Evolutionary conservation across 2,113 vertebrate species (phyloP), one percentile per base, ranked within the genome.

Genomic region (Misgurnus mizolepis): DNA sequence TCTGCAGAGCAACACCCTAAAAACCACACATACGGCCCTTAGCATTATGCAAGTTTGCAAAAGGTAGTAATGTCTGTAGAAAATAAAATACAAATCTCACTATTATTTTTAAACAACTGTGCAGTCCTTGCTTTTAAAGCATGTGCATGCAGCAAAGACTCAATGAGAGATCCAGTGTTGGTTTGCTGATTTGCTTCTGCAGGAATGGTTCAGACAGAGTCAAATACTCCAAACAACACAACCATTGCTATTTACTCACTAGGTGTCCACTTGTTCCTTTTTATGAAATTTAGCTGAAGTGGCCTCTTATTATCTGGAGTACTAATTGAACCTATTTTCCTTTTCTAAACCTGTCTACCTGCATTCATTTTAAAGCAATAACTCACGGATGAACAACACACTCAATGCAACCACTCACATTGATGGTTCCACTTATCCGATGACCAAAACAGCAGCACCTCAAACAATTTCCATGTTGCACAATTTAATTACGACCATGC

Each of bases 301-400:
- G 89, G 88, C 87, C 91, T 90, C 90, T 92, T 87, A 87, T 90
- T 86, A 89, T 91, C 69, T 92, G 82, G 86, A 94, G 92, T 65
- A 82, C 90, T 91, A 84, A 89, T 93, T 93, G 92, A 93, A 90
- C 92, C 85, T 85, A 84, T 90, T 90, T 89, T 89, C 88, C 90
- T 87, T 90, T 90, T 87, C 84, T 79, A 91, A 90, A 90, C 87
- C 87, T 80, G 90, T 85, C 88, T 90, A 87, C 71, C 86, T 85
- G 56, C 85, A 87, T 91, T 85, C 87, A 91, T 92, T 91, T 91
- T 88, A 92, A 91, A 90, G 91, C 91, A 92, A 92, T 91, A 91
- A 90, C 90, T 88, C 88, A 73, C 85, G 79, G 89, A 89, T 89
- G 89, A 89, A 84, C 89, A 84, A 76, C 83, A 60, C 79, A 90